Evolutionary conservation across 2,113 vertebrate genomes (phyloP).

Genomic region (Pedetes capensis): DNA sequence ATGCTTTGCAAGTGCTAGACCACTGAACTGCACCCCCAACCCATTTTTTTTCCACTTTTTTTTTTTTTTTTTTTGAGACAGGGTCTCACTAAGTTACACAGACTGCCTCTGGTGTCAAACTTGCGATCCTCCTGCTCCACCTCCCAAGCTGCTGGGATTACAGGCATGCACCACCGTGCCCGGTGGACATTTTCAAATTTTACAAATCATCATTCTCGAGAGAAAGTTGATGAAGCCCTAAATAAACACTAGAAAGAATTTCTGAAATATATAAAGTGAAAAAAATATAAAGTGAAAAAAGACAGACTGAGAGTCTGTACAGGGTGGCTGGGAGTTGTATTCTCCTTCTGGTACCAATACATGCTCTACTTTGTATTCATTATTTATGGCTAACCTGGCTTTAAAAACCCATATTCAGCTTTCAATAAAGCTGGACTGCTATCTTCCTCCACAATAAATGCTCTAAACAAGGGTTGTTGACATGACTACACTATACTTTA

Average conservation of each 20-base stretch:
- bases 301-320: not conserved
- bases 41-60: too few species aligned
- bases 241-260: not conserved
- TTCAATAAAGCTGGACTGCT: not conserved
- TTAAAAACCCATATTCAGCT: not conserved
- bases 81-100: too few species aligned
- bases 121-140: too few species aligned
- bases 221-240: not conserved
- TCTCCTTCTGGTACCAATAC: not conserved
- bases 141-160: too few species aligned
- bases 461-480: not conserved
- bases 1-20: too few species aligned
- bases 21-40: too few species aligned
- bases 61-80: too few species aligned
- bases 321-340: fast-evolving
- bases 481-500: not conserved
- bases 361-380: not conserved
- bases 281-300: not conserved
- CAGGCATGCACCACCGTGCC: too few species aligned
- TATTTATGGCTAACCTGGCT: not conserved
- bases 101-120: too few species aligned
- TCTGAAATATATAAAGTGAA: not conserved
- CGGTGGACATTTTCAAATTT: conserved; percentile 25
- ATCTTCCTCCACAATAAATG: not conserved
- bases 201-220: not conserved